phyloP scores from a whole-genome alignment of 2,797 vertebrate genomes.

The Acomys russatus region DNA sequence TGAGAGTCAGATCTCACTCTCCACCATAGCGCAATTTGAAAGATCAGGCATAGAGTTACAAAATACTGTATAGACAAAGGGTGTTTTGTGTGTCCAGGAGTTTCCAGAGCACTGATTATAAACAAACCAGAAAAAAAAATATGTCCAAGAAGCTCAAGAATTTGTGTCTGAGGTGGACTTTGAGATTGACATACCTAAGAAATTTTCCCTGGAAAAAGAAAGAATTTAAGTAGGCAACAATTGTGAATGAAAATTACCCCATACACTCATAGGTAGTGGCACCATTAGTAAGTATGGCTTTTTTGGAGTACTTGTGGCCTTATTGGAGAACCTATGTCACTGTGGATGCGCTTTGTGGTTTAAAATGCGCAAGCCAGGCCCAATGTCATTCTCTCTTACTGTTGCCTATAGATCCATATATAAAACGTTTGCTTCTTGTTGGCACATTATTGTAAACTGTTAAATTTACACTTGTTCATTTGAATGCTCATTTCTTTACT shows the following conservation, averaged over 20 bases:
- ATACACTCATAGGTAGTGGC: too few relatives aligned
- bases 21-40: not conserved
- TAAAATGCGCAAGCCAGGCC: not conserved
- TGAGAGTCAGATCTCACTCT: too few relatives aligned
- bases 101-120: not conserved
- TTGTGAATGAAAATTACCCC: not conserved
- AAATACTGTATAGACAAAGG: not conserved
- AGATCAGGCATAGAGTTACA: not conserved
- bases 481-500: too few relatives aligned
- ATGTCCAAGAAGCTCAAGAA: not conserved
- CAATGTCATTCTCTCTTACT: not conserved
- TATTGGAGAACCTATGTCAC: not conserved
- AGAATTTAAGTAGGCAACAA: not conserved
- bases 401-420: not conserved
- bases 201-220: not conserved
- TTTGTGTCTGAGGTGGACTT: not conserved
- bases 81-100: not conserved
- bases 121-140: conserved; percentile 26
- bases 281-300: not conserved
- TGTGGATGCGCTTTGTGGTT: not conserved
- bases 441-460: too few relatives aligned
- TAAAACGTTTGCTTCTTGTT: not conserved
- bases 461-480: too few relatives aligned
- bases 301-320: not conserved
- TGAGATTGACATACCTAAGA: not conserved